Conservation (phyloP, 2,113 vertebrate species). For the Athene cunicularia region DNA sequence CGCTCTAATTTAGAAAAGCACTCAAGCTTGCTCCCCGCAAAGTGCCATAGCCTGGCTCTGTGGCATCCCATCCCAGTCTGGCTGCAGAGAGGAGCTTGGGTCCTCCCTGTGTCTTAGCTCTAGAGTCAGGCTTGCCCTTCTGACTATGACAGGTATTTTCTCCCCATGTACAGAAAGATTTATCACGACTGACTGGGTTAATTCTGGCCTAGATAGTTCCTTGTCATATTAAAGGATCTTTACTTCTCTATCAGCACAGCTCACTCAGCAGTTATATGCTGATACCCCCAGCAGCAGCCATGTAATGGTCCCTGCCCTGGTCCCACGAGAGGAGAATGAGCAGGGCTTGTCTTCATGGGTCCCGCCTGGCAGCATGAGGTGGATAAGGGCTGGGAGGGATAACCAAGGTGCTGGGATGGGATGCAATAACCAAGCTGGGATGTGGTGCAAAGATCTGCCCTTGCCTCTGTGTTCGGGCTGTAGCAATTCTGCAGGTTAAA, state of each 20-base stretch:
- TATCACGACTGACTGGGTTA: not conserved
- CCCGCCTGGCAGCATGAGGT: not conserved
- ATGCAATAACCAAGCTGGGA: too few relatives aligned
- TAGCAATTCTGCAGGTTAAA: not conserved
- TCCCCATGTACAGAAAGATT: not conserved
- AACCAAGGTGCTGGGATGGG: not conserved
- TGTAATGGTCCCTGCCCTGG: not conserved
- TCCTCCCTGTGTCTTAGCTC: not conserved
- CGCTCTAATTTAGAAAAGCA: not conserved
- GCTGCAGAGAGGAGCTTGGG: not conserved
- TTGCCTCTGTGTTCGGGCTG: accelerated
- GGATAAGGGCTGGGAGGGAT: not conserved
- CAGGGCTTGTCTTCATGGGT: not conserved
- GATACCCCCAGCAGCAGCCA: not conserved
- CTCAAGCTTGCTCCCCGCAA: accelerated
- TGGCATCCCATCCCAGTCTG: accelerated
- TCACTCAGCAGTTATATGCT: not conserved
- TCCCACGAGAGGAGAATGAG: not conserved
- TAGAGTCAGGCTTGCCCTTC: not conserved
- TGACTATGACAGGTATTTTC: not conserved
- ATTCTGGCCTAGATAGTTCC: not conserved
- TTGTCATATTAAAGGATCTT: not conserved
- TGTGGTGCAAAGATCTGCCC: not conserved
- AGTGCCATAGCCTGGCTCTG: not conserved
- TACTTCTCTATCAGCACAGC: not conserved